Evolutionary conservation across 2,888 invertebrate genomes (phyloP).

Genomic region (Dicyrtoma fusca): DNA sequence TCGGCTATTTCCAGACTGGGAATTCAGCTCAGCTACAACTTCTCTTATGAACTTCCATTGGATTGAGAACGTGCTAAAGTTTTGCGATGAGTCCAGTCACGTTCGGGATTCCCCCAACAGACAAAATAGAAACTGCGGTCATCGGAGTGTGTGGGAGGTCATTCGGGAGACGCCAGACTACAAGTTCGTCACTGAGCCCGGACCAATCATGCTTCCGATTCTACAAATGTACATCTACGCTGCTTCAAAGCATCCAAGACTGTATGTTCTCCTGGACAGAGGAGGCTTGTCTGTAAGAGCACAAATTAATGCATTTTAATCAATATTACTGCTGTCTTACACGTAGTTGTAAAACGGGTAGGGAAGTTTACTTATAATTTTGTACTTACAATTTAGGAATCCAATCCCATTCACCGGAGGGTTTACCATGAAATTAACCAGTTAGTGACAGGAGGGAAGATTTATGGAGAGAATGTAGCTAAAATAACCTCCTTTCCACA

Average conservation of each 20-base stretch:
- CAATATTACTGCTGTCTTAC: too few relatives aligned
- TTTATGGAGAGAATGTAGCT: constrained; percentile 3
- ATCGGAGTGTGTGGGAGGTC: constrained; percentile 58
- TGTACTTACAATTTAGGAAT: too few relatives aligned
- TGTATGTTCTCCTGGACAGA: constrained; percentile 44
- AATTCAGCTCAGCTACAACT: constrained; percentile 35
- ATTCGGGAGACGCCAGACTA: constrained; percentile 45
- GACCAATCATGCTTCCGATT: constrained; percentile 29
- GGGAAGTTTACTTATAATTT: too few relatives aligned
- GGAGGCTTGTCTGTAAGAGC: constrained; percentile 40
- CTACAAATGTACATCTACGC: constrained; percentile 34
- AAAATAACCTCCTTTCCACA: constrained; percentile 13
- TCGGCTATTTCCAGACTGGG: constrained; percentile 41
- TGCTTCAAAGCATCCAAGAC: constrained; percentile 35
- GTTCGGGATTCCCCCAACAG: constrained; percentile 68
- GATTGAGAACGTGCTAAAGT: constrained; percentile 57
- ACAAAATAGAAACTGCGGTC: constrained; percentile 69
- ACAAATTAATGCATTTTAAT: too few relatives aligned
- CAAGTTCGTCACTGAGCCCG: constrained; percentile 31
- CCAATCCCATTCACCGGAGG: too few relatives aligned
- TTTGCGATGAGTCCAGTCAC: constrained; percentile 68
- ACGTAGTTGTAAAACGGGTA: too few relatives aligned
- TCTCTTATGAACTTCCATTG: constrained; percentile 52
- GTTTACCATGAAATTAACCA: too few relatives aligned
- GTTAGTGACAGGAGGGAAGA: not conserved